phyloP scores from a whole-genome alignment of 2,113 vertebrate species.

The Brachirus orientalis region DNA sequence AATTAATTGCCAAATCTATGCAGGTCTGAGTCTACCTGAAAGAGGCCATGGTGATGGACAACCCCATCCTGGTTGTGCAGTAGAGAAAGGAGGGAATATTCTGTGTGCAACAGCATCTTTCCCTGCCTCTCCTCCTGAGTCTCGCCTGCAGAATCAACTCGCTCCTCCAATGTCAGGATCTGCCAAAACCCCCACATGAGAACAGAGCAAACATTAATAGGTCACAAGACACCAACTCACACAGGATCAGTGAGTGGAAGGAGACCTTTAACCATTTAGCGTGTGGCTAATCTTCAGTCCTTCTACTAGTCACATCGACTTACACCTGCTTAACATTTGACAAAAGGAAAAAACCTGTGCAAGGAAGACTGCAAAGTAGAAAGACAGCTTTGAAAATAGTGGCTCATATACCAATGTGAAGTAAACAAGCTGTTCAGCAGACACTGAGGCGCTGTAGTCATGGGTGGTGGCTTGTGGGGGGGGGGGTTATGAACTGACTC shows the following conservation, averaged over 20 bases:
- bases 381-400: conserved; percentile 5
- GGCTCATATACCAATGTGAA: conserved; percentile 15
- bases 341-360: background rate
- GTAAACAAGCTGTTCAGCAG: conserved; percentile 44
- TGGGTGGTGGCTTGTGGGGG: conserved; percentile 5
- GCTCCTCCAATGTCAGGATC: conserved; percentile 97
- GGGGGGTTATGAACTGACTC: conserved; percentile 33
- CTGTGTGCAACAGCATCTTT: conserved; percentile 98
- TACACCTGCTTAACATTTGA: conserved; percentile 6
- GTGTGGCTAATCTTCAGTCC: background rate
- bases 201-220: conserved; percentile 40
- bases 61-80: conserved; percentile 97
- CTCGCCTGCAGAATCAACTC: conserved; percentile 89
- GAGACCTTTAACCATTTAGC: conserved; percentile 5
- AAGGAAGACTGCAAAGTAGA: background rate
- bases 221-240: conserved; percentile 21
- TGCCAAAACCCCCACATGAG: conserved; percentile 51
- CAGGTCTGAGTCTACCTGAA: conserved; percentile 85
- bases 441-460: conserved; percentile 38
- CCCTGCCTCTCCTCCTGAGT: conserved; percentile 98
- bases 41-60: conserved; percentile 97
- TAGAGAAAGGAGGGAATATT: conserved; percentile 95
- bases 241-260: conserved; percentile 4
- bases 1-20: background rate
- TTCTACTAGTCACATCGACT: background rate